Conservation (phyloP, 2,797 vertebrate genomes). For the Xenopus petersii region DNA sequence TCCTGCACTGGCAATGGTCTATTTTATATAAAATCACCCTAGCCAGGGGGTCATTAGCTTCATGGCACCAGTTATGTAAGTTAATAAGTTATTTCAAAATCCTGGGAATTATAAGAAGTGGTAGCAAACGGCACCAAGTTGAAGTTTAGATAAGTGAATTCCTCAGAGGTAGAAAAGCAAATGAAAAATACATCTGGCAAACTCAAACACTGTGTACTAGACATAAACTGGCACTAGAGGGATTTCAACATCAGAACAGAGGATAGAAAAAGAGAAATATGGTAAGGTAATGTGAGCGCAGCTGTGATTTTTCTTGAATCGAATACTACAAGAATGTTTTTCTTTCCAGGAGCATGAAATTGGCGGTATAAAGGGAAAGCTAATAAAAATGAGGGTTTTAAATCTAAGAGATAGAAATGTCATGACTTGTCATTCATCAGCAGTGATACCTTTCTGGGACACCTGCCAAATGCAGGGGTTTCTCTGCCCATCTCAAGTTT, state of each 20-base stretch:
- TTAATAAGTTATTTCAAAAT: not conserved
- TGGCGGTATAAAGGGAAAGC: constrained; percentile 6
- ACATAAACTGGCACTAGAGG: constrained; percentile 32
- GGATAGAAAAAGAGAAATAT: constrained; percentile 5
- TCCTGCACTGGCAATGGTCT: not conserved
- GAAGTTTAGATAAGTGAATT: constrained; percentile 35
- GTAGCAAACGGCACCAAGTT: constrained; percentile 7
- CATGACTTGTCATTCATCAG: not conserved
- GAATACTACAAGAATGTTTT: constrained; percentile 16
- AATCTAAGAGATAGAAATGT: constrained; percentile 6
- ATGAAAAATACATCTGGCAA: constrained; percentile 31
- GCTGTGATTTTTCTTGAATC: constrained; percentile 15
- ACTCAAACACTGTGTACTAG: constrained; percentile 12
- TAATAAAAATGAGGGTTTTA: not conserved
- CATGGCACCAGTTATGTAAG: not conserved
- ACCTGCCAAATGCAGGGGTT: not conserved
- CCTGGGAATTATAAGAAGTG: not conserved
- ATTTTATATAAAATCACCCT: not conserved
- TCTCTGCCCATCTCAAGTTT: too few species aligned
- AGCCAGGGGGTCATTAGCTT: not conserved
- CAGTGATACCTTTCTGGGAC: not conserved
- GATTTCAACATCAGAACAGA: constrained; percentile 20
- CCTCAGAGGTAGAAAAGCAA: constrained; percentile 27
- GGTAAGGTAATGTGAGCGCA: constrained; percentile 11
- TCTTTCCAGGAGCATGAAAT: constrained; percentile 8